A percentile compares a stretch with the other conserved stretches of the same genome.
These are phyloP conservation scores for Nymphalis io DNA, from an alignment of 1,140 invertebrate genomes.

Conservation along the genomic window DNA sequence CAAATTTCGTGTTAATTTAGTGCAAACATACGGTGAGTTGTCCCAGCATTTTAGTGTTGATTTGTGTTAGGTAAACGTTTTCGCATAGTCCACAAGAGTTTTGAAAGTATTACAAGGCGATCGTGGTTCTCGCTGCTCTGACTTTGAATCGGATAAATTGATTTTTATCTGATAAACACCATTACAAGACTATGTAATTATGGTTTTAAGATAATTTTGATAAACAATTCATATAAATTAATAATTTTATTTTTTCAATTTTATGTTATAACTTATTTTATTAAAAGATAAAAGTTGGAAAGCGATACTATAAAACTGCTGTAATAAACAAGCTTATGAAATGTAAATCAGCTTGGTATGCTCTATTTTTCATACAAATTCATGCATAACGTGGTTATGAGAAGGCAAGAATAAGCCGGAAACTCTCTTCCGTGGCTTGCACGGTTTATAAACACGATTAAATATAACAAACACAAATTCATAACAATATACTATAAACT, in stretches of 20 bases:
- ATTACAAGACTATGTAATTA: slow-evolving; percentile 1
- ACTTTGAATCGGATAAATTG: slow-evolving; percentile 49
- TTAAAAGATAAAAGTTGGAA: background rate
- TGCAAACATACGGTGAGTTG: slow-evolving; percentile 60
- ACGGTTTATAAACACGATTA: slow-evolving; percentile 17
- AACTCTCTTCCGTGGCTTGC: slow-evolving; percentile 16
- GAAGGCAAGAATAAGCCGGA: slow-evolving; percentile 8
- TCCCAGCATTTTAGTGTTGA: slow-evolving; percentile 48
- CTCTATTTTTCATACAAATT: slow-evolving; percentile 11
- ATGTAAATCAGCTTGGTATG: background rate
- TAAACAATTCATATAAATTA: background rate
- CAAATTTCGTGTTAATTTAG: slow-evolving; percentile 30
- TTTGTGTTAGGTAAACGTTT: slow-evolving; percentile 69
- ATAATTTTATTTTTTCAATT: background rate
- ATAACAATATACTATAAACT: background rate
- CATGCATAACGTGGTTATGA: slow-evolving; percentile 11
- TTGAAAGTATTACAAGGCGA: slow-evolving; percentile 80
- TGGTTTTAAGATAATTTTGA: background rate
- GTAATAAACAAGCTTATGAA: background rate
- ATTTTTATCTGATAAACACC: slow-evolving; percentile 31
- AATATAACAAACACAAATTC: background rate
- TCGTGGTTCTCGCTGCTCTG: slow-evolving; percentile 59
- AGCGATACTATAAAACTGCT: background rate
- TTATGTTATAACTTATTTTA: background rate
- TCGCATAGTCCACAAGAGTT: slow-evolving; percentile 71